A percentile compares a stretch with the other conserved stretches of the same genome.
Conservation (phyloP, 2,113 vertebrate species). For the Chrysemys picta region DNA sequence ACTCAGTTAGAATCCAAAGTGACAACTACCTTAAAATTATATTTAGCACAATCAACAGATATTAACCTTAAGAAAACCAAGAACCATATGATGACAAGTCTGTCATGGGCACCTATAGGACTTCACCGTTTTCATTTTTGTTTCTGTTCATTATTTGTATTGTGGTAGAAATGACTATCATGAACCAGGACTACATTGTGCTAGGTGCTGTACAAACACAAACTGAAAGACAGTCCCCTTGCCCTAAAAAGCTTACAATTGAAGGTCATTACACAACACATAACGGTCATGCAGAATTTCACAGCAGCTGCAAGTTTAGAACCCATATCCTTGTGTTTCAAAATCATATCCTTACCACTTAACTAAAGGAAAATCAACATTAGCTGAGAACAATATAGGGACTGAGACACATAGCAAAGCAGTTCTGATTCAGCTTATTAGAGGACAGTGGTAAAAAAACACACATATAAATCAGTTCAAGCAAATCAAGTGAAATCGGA, state of each 20-base stretch:
- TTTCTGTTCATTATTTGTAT: not conserved
- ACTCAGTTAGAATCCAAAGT: not conserved
- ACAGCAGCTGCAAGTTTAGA: not conserved
- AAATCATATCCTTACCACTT: not conserved
- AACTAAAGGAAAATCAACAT: not conserved
- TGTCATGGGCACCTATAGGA: not conserved
- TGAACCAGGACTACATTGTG: not conserved
- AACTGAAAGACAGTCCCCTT: not conserved
- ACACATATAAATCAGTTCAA: not conserved
- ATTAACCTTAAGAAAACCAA: not conserved
- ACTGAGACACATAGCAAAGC: not conserved
- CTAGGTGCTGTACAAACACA: not conserved
- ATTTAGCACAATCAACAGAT: not conserved
- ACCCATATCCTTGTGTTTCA: not conserved
- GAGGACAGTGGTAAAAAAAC: not conserved
- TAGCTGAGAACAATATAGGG: not conserved
- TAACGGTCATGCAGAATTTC: not conserved
- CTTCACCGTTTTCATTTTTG: not conserved
- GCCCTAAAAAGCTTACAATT: not conserved
- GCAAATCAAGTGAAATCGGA: fast-evolving
- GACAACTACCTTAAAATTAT: not conserved
- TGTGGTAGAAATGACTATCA: not conserved
- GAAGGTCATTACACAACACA: not conserved
- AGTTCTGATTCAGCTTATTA: not conserved
- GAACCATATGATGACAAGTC: not conserved